Evolutionary conservation across 1,140 invertebrate species (phyloP), one percentile per base, ranked within the genome.

Genomic region (Apis florea): DNA sequence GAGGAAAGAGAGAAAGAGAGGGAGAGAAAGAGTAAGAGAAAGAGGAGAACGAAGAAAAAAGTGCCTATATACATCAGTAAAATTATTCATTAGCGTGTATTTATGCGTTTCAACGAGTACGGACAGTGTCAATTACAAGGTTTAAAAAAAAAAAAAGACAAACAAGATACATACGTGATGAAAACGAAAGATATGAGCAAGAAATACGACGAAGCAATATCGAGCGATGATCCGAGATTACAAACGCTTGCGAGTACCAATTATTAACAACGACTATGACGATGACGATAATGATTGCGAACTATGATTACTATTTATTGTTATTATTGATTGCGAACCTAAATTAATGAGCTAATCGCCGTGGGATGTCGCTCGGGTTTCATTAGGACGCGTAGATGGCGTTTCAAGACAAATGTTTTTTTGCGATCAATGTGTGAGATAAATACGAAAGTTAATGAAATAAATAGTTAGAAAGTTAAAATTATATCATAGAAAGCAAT

Each of bases 101-200:
- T 73, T 88, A 87, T 79, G 69, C 87, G 84, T 84, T 89, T 84
- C 83, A 85, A 78, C 85, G 84, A 85, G 83, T 90, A 88, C 85
- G 83, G 86, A 82, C 83, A 88, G 89, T 90, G 90, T 92, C 88
- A 91, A 91, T 91, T 91, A 92, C 87, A 82, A 85, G 67, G 90
- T 87, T 24, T 15, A 61, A 24, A 53, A 53, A 54, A 53, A 79
- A 71, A 85, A 76, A 47, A 76, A 69, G 84, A 77, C 70, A 40
- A 75, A 61, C 82, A 51, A 40, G 79, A 73, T 61, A 15, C 59
- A 61, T 78, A 51, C 74, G 71, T 79, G 56, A 75, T 31, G 51
- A 68, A 70, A 71, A 58, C 9, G 21, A 61, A 72, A 61, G 61
- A 83, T 17, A 13, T 10, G 31, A 21, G 19, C 17, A 21, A n/a